Evolutionary conservation across 2,888 invertebrate species (phyloP), one percentile per base, ranked within the genome.

Genomic region (Geotrupes spiniger): DNA sequence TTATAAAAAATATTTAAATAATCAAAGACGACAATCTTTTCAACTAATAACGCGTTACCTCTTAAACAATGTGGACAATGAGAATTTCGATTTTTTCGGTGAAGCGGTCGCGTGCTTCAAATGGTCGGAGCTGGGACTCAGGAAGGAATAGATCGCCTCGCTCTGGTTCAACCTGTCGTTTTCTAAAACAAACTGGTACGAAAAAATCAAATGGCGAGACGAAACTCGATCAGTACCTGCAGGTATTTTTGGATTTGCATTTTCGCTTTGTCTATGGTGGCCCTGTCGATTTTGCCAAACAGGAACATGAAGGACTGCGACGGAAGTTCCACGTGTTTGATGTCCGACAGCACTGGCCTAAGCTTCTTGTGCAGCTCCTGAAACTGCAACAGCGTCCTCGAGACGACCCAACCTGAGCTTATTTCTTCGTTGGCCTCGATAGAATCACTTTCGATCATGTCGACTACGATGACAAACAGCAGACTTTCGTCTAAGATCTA

Each of bases 51-150:
- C n/a, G n/a, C n/a, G n/a, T n/a, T n/a, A 89, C 83, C 87, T 87
- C 79, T 90, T 92, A 65, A 93, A 90, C 50, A 93, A 76, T 0
- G 89, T 91, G 3, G 89, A 84, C 54, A 93, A 81, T 1, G 90
- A 92, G 73, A 93, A 92, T 65, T 89, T 85, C 6, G 87, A 85
- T 72, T 91, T 92, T 74, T 92, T 92, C 52, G 88, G 89, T 61
- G 86, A 82, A 33, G 86, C 85, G 33, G 83, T 78, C 46, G 80
- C 78, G 61, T 87, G 87, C 70, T 92, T 91, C 56, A 93, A 77
- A 72, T 90, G 90, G 67, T 92, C 92, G 0, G 92, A 91, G 70
- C 90, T 92, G 2, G 92, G 92, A 69, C 92, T 91, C n/a, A 94
- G 78, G 74, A 94, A 94, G 52, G 89, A 84, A 68, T 92, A 94